A percentile compares a stretch with the other conserved stretches of the same genome.
Evolutionary conservation across 2,888 invertebrate species (phyloP).

Genomic region (Apamea anceps): DNA sequence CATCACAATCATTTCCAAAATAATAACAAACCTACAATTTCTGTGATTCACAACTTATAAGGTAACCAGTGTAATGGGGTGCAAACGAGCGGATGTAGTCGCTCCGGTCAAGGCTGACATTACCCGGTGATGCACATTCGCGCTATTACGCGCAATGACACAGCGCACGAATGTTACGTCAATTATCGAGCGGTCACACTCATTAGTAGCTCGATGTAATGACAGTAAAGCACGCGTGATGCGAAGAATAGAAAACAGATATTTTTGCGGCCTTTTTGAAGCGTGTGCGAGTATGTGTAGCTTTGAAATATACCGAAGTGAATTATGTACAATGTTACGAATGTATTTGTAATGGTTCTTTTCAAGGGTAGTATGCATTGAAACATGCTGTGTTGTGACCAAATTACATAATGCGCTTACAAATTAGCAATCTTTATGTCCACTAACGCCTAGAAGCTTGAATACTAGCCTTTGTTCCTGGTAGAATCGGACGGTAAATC

Average conservation of each 20-base stretch:
- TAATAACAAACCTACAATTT: slow-evolving; percentile 19
- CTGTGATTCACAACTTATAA: slow-evolving; percentile 15
- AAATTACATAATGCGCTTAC: not conserved
- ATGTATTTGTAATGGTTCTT: not conserved
- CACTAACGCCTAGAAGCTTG: not conserved
- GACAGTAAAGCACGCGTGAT: slow-evolving; percentile 41
- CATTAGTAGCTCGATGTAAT: slow-evolving; percentile 32
- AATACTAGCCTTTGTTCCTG: slow-evolving; percentile 26
- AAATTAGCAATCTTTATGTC: not conserved
- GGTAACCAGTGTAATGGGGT: slow-evolving; percentile 31
- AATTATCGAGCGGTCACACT: slow-evolving; percentile 53
- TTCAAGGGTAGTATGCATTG: not conserved
- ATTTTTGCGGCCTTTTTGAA: not conserved
- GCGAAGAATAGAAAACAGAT: not conserved
- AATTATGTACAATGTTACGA: not conserved
- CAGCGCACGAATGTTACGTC: slow-evolving; percentile 57
- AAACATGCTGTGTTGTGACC: not conserved
- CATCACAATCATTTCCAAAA: not conserved
- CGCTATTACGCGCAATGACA: slow-evolving; percentile 52
- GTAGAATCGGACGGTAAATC: slow-evolving; percentile 10
- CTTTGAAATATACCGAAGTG: not conserved
- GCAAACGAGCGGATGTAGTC: slow-evolving; percentile 49
- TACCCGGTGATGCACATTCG: slow-evolving; percentile 26
- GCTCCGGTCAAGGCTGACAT: slow-evolving; percentile 57
- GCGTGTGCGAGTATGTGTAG: not conserved